A percentile compares a stretch with the other conserved stretches of the same genome.
These are phyloP conservation scores for Triops cancriformis DNA, from an alignment of 1,140 invertebrate genomes.

Conservation along the genomic window DNA sequence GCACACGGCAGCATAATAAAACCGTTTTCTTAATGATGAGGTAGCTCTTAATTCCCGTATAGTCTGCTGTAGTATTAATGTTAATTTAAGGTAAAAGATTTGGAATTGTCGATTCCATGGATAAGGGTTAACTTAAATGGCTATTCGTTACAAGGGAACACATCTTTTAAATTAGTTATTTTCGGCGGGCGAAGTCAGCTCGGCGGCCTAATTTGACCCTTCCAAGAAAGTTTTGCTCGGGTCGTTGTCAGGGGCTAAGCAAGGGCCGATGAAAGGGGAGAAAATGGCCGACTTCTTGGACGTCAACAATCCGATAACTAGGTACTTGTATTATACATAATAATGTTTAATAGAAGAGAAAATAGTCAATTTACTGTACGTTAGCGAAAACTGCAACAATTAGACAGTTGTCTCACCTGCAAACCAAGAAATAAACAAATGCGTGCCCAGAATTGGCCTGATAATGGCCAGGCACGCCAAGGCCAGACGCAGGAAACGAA, in stretches of 20 bases:
- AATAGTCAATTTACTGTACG: neutral
- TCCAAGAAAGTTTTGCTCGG: neutral
- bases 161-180: neutral
- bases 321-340: neutral
- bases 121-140: neutral
- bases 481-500: slow-evolving; percentile 3
- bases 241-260: slow-evolving; percentile 8
- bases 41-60: no score
- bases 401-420: neutral
- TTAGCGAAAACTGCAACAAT: neutral
- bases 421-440: neutral
- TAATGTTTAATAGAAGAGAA: neutral
- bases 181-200: neutral
- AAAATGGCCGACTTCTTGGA: neutral
- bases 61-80: no score
- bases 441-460: slow-evolving; percentile 8
- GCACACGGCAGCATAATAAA: no score
- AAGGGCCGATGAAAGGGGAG: neutral
- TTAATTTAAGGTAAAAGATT: neutral
- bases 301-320: neutral
- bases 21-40: no score
- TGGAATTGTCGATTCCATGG: neutral
- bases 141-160: neutral
- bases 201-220: slow-evolving; percentile 8
- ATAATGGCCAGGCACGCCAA: slow-evolving; percentile 12